Evolutionary conservation across 2,888 invertebrate species (phyloP).

Genomic region (Lithodes maja): DNA sequence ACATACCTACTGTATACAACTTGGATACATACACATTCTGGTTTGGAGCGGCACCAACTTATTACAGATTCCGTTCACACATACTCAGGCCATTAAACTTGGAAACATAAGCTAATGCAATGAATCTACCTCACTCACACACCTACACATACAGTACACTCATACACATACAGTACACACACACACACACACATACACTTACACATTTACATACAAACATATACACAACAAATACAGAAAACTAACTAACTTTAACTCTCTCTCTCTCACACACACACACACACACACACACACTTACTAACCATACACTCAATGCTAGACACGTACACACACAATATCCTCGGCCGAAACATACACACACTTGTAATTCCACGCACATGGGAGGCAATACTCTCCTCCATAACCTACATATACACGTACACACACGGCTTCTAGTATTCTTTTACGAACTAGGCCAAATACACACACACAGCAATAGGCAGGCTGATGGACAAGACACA

Average conservation of each 20-base stretch:
- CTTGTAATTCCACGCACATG: not conserved
- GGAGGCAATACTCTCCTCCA: not conserved
- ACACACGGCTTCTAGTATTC: not conserved
- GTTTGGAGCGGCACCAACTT: no score
- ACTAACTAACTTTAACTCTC: not conserved
- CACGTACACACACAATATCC: not conserved
- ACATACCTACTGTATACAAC: not conserved
- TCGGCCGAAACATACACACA: not conserved
- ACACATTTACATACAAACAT: not conserved
- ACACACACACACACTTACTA: not conserved
- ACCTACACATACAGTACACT: not conserved
- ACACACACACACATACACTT: slow-evolving; percentile 17
- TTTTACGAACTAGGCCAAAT: not conserved
- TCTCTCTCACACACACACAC: slow-evolving; percentile 3
- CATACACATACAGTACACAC: slow-evolving; percentile 1
- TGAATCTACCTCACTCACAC: not conserved
- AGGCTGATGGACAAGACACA: no score
- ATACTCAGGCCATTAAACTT: not conserved
- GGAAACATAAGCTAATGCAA: not conserved
- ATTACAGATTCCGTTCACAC: not conserved
- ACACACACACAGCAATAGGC: not conserved
- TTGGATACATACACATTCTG: no score
- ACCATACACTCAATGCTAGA: not conserved
- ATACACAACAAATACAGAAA: slow-evolving; percentile 1
- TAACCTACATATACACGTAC: not conserved